phyloP scores from a whole-genome alignment of 2,888 invertebrate genomes.

The Drosophila hawaiiensis region DNA sequence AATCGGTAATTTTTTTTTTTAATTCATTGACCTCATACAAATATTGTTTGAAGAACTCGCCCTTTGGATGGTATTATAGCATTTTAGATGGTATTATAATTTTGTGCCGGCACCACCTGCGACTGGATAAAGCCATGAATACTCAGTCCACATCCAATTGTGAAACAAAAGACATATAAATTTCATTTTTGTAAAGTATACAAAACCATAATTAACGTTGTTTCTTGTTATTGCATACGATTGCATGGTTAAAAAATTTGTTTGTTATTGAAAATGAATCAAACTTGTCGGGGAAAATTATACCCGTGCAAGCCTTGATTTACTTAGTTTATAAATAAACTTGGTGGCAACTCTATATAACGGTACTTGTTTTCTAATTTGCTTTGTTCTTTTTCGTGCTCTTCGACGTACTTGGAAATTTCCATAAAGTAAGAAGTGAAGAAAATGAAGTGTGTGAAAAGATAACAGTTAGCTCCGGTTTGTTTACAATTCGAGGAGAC shows the following conservation, averaged over 20 bases:
- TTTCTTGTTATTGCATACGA: neutral
- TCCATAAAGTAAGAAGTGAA: neutral
- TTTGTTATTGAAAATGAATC: neutral
- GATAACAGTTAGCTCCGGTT: neutral
- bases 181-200: neutral
- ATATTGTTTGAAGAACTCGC: neutral
- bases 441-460: neutral
- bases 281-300: neutral
- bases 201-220: neutral
- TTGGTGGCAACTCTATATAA: conserved; percentile 51
- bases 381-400: conserved; percentile 19
- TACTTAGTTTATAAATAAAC: conserved; percentile 6
- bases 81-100: neutral
- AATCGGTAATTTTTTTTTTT: neutral
- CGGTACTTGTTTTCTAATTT: conserved; percentile 49
- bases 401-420: conserved; percentile 8
- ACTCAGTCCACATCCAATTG: neutral
- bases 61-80: neutral
- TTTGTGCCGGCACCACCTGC: neutral
- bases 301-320: neutral
- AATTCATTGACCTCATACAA: neutral
- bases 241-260: neutral
- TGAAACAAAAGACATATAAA: neutral
- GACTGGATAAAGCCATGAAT: neutral
- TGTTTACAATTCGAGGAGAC: neutral